phyloP scores from a whole-genome alignment of 2,888 invertebrate species.

The Zaprionus lineosus region DNA sequence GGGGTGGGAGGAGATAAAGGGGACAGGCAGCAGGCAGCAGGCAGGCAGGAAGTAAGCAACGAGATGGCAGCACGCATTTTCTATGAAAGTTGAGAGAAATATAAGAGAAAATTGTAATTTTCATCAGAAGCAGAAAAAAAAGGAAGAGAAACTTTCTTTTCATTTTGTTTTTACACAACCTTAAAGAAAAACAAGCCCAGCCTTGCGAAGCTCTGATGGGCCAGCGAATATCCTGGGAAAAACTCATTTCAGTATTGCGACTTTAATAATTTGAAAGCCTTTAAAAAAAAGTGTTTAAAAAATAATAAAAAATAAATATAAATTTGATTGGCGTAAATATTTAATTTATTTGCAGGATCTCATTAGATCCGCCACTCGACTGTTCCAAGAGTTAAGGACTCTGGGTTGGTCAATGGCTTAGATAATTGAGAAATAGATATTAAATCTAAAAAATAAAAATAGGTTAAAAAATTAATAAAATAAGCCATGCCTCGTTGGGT shows the following conservation, averaged over 20 bases:
- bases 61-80: conserved; percentile 69
- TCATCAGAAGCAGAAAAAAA: conserved; percentile 74
- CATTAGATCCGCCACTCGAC: too few species aligned
- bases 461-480: too few species aligned
- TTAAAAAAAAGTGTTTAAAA: too few species aligned
- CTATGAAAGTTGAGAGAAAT: conserved; percentile 74
- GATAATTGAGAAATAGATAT: too few species aligned
- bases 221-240: conserved; percentile 8
- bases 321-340: too few species aligned
- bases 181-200: conserved; percentile 67
- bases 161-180: conserved; percentile 77
- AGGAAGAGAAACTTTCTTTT: conserved; percentile 54
- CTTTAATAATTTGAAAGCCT: too few species aligned
- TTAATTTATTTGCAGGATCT: neutral
- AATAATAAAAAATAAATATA: too few species aligned
- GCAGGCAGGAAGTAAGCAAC: conserved; percentile 59
- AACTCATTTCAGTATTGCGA: too few species aligned
- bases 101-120: conserved; percentile 81
- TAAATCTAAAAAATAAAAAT: too few species aligned
- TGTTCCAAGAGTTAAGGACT: too few species aligned
- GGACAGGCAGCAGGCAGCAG: neutral
- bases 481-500: too few species aligned
- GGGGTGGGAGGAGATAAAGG: conserved; percentile 8
- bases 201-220: neutral
- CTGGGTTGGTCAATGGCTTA: too few species aligned